phyloP scores from a whole-genome alignment of 1,140 invertebrate genomes.

The Doryteuthis pealeii region DNA sequence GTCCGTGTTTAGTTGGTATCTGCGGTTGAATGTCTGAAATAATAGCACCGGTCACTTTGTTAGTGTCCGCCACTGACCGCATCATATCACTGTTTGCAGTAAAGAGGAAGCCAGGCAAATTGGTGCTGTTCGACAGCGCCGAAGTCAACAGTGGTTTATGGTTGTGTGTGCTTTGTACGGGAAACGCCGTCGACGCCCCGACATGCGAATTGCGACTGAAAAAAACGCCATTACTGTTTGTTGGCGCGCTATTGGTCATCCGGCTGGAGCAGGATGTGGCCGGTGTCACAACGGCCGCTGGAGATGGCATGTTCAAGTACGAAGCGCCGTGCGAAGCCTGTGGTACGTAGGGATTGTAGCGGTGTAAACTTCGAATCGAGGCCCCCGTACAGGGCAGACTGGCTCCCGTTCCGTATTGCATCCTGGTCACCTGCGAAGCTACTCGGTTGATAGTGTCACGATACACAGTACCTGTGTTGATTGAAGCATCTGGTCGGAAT shows the following conservation, averaged over 20 bases:
- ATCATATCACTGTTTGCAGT: neutral
- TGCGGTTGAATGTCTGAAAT: neutral
- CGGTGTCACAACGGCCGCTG: neutral
- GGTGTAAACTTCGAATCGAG: neutral
- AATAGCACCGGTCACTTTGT: neutral
- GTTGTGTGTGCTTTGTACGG: neutral
- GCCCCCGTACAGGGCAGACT: neutral
- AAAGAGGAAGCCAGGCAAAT: neutral
- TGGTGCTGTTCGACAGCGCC: neutral
- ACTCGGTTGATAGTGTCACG: slow-evolving; percentile 5
- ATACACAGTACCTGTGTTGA: slow-evolving; percentile 22
- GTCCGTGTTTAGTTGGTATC: neutral
- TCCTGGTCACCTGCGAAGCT: neutral
- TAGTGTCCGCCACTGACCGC: neutral
- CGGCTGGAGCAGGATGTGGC: neutral
- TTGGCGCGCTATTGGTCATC: neutral
- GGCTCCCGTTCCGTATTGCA: neutral
- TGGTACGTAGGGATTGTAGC: neutral
- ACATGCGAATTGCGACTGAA: neutral
- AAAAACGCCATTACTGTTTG: neutral
- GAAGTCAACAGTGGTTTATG: neutral
- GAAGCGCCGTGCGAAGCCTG: neutral
- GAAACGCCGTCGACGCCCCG: neutral
- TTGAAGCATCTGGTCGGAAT: slow-evolving; percentile 28
- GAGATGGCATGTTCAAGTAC: neutral